phyloP scores from a whole-genome alignment of 1,140 invertebrate genomes.

The Zaprionus vittiger region DNA sequence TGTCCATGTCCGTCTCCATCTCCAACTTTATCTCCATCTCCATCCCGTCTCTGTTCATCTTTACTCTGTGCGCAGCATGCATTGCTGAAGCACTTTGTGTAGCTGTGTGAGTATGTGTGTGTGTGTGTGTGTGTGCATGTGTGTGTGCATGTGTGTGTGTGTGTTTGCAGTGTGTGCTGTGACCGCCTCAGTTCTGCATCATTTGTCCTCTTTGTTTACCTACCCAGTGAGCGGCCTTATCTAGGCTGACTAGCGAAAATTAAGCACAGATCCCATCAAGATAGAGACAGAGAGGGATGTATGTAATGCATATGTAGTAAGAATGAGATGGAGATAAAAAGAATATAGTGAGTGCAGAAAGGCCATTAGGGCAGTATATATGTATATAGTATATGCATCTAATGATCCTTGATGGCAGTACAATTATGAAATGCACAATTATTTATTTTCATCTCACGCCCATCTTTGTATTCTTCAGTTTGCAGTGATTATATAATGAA shows the following conservation, averaged over 20 bases:
- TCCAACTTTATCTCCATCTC: neutral
- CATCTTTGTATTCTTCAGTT: too few relatives aligned
- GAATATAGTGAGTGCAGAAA: neutral
- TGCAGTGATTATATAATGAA: too few relatives aligned
- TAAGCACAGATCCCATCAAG: neutral
- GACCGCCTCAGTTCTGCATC: constrained; percentile 28
- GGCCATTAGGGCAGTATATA: constrained; percentile 2
- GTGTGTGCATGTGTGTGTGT: neutral
- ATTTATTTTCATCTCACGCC: neutral
- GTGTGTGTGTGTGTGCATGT: neutral
- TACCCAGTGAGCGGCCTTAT: constrained; percentile 19
- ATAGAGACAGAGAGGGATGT: neutral
- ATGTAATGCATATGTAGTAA: too few relatives aligned
- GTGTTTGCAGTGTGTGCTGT: neutral
- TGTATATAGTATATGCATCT: constrained; percentile 9
- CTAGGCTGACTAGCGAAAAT: constrained; percentile 16
- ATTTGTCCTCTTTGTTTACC: constrained; percentile 44
- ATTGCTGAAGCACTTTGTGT: neutral
- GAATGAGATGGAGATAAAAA: neutral
- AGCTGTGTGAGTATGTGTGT: neutral
- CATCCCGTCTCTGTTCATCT: constrained; percentile 11
- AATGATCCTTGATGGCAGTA: constrained; percentile 20
- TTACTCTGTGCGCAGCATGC: neutral
- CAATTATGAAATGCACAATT: neutral
- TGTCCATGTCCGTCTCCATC: neutral